A percentile compares a stretch with the other conserved stretches of the same genome.
Conservation (phyloP, 2,797 vertebrate genomes). For the Rallus crepitans region DNA sequence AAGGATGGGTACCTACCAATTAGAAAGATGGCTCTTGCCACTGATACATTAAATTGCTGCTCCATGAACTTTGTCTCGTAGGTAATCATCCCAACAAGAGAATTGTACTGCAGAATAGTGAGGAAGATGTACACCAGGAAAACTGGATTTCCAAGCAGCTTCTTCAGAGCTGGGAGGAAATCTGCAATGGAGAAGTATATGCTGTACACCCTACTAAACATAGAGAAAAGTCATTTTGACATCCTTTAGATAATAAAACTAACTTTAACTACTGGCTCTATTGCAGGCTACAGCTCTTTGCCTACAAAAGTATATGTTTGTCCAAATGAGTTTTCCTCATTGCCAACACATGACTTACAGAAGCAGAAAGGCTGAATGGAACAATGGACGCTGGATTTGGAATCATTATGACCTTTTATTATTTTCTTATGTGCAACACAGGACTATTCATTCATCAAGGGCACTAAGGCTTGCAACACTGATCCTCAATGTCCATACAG, state of each 20-base stretch:
- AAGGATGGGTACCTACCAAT: conserved; percentile 76
- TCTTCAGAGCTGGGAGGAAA: conserved; percentile 85
- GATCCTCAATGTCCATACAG: neutral
- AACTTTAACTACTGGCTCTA: neutral
- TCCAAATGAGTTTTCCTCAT: neutral
- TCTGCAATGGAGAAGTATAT: conserved; percentile 76
- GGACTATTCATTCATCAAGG: neutral
- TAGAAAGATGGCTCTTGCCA: conserved; percentile 87
- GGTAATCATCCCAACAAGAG: conserved; percentile 84
- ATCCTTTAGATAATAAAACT: neutral
- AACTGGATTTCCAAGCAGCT: conserved; percentile 84
- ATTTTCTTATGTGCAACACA: neutral
- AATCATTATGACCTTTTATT: neutral
- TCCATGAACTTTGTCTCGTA: conserved; percentile 93
- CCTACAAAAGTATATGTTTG: neutral
- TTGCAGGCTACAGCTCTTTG: neutral
- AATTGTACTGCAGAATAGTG: conserved; percentile 83
- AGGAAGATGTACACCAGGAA: conserved; percentile 83
- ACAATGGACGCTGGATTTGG: neutral
- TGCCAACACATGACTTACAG: neutral
- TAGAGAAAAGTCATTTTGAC: neutral
- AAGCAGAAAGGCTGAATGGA: neutral
- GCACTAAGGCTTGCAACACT: neutral
- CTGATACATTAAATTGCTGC: conserved; percentile 89
- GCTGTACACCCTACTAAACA: conserved; percentile 20